Conservation (phyloP, 2,797 vertebrate species). For the Anabas testudineus region DNA sequence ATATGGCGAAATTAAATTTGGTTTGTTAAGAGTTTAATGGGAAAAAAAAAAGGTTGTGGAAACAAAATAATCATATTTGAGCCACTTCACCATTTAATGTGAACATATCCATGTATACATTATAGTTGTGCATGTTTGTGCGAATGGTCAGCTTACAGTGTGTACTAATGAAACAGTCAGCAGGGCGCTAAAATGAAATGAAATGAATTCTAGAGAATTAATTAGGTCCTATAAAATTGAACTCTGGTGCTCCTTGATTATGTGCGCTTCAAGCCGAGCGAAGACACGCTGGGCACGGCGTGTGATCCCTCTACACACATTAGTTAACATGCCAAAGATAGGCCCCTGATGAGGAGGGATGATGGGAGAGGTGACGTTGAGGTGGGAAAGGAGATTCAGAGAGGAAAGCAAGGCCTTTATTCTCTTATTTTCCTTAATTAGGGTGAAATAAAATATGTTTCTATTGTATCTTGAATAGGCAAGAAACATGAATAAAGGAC, state of each 20-base stretch:
- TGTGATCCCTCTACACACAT: constrained; percentile 55
- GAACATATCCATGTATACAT: not conserved
- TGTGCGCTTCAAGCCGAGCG: constrained; percentile 42
- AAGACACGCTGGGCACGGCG: constrained; percentile 43
- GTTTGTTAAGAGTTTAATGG: too few species aligned
- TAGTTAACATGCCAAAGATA: constrained; percentile 57
- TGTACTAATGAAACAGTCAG: constrained; percentile 43
- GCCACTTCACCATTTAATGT: not conserved
- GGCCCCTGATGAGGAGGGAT: constrained; percentile 15
- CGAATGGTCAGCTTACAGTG: not conserved
- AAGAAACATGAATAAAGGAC: not conserved
- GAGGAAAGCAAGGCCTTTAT: not conserved
- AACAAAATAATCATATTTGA: too few species aligned
- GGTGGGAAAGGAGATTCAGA: not conserved
- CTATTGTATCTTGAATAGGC: not conserved
- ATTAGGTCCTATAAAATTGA: constrained; percentile 66
- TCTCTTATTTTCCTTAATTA: too few species aligned
- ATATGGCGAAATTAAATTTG: too few species aligned
- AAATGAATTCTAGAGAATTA: constrained; percentile 70
- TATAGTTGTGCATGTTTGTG: not conserved
- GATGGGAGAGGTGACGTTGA: constrained; percentile 8
- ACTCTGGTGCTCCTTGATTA: constrained; percentile 69
- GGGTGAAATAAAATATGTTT: not conserved
- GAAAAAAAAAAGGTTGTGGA: too few species aligned
- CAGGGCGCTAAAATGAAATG: constrained; percentile 55